Conservation (phyloP, 2,888 invertebrate genomes). For the Cylindroiulus punctatus region DNA sequence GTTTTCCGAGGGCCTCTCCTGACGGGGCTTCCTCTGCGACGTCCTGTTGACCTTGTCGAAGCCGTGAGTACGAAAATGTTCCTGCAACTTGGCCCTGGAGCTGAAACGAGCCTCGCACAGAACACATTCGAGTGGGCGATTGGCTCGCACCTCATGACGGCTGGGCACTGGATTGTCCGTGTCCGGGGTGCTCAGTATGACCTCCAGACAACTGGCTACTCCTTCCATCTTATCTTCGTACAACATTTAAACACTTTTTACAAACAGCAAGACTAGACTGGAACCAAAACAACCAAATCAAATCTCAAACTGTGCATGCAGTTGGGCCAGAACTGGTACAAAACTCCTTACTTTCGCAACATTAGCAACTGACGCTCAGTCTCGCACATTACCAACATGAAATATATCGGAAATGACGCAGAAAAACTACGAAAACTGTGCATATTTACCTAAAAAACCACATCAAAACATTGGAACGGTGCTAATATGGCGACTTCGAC, state of each 20-base stretch:
- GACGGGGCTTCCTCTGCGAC: not conserved
- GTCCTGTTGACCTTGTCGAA: not conserved
- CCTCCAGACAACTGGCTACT: not conserved
- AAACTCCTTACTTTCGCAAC: not conserved
- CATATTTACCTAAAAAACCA: not conserved
- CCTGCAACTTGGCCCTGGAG: conserved; percentile 52
- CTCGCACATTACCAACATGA: not conserved
- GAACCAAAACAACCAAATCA: too few relatives aligned
- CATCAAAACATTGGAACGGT: not conserved
- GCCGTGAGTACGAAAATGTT: conserved; percentile 54
- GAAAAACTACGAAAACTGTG: not conserved
- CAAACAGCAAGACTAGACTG: not conserved
- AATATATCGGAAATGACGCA: not conserved
- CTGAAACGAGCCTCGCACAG: conserved; percentile 49
- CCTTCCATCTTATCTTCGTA: not conserved
- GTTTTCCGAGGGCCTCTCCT: conserved; percentile 39
- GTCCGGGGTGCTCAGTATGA: not conserved
- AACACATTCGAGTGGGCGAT: conserved; percentile 48
- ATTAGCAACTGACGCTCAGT: not conserved
- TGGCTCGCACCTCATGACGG: not conserved
- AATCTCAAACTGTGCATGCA: too few relatives aligned
- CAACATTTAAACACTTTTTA: not conserved
- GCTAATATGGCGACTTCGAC: not conserved
- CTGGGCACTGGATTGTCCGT: not conserved
- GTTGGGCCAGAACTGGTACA: not conserved